Evolutionary conservation across 2,113 vertebrate species (phyloP).

Genomic region (Pseudopodoces humilis): DNA sequence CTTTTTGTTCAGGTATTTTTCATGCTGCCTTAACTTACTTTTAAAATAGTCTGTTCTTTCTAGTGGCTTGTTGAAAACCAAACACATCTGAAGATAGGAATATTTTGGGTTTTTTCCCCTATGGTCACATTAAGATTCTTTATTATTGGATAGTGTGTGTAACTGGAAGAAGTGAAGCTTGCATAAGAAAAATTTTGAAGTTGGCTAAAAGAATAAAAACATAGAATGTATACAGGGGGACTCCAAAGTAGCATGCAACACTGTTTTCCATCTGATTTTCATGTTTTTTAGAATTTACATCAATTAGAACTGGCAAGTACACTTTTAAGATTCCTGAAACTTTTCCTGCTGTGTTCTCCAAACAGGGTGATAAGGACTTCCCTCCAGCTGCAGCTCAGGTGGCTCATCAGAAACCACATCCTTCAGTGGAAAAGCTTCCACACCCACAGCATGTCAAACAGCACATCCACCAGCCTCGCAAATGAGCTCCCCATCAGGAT

Average conservation of each 20-base stretch:
- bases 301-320: neutral
- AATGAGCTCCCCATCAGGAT: slow-evolving; percentile 73
- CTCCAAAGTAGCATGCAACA: neutral
- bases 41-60: neutral
- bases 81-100: neutral
- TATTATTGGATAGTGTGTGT: neutral
- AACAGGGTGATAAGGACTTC: slow-evolving; percentile 97
- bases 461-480: slow-evolving; percentile 97
- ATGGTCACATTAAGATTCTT: neutral
- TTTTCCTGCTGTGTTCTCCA: neutral
- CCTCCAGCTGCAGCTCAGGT: slow-evolving; percentile 96
- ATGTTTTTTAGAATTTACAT: neutral
- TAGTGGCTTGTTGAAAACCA: neutral
- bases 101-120: neutral
- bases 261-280: neutral
- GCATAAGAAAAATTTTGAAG: neutral
- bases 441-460: slow-evolving; percentile 83
- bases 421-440: slow-evolving; percentile 88
- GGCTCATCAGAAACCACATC: slow-evolving; percentile 97
- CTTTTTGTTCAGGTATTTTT: neutral
- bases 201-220: neutral
- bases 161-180: neutral
- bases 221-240: neutral
- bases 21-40: neutral
- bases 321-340: neutral